These are phyloP conservation scores for Netelia virgata DNA, from an alignment of 2,888 invertebrate genomes.

Conservation along the genomic window DNA sequence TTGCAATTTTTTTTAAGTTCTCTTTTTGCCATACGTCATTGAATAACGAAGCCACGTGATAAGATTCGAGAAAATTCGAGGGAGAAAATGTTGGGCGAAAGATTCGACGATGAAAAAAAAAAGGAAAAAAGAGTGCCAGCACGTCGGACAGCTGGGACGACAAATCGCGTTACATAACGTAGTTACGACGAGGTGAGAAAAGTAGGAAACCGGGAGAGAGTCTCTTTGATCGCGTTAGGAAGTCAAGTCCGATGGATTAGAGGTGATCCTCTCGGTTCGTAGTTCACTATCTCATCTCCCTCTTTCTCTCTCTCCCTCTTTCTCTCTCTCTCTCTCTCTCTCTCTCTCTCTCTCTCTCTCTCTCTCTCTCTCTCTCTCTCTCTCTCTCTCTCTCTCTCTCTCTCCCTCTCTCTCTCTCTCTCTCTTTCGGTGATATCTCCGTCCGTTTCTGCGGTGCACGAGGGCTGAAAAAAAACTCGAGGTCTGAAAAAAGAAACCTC, in stretches of 20 bases:
- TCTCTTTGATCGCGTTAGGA: conserved; percentile 79
- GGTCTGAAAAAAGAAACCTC: conserved; percentile 4
- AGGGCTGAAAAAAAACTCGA: conserved; percentile 10
- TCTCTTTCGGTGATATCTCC: neutral
- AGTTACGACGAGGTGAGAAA: conserved; percentile 33
- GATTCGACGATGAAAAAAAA: neutral
- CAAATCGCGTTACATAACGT: conserved; percentile 76
- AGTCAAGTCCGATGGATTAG: conserved; percentile 77
- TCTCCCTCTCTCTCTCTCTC: conserved; percentile 41
- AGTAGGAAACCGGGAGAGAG: conserved; percentile 70
- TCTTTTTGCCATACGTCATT: neutral
- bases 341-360: conserved; percentile 35
- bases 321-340: conserved; percentile 43
- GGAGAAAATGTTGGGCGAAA: neutral
- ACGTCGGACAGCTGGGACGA: conserved; percentile 49
- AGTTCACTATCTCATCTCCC: conserved; percentile 35
- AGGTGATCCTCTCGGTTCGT: conserved; percentile 69
- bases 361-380: conserved; percentile 36
- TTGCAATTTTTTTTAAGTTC: neutral
- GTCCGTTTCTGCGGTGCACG: neutral
- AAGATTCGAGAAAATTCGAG: neutral
- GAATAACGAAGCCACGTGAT: neutral
- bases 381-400: conserved; percentile 19
- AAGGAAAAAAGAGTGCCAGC: neutral
- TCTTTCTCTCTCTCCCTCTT: conserved; percentile 28